Percentiles rank a stretch among this genome's conserved stretches.
These are phyloP conservation scores for Chorisops tibialis DNA, from an alignment of 2,888 invertebrate genomes.

Conservation along the genomic window DNA sequence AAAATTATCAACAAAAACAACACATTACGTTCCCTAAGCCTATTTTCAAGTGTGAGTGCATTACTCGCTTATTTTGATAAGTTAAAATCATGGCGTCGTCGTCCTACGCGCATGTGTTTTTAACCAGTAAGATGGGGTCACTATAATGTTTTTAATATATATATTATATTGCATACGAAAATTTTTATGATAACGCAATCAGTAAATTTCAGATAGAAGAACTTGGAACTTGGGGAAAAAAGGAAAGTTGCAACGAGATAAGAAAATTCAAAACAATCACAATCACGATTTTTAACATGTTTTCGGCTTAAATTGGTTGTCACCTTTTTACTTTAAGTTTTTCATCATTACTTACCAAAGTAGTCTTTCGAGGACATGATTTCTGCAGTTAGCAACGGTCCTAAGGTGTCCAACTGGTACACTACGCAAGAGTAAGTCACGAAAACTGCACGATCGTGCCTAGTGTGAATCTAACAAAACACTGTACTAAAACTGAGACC, in stretches of 20 bases:
- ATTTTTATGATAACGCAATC: slow-evolving; percentile 31
- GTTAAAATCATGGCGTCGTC: neutral
- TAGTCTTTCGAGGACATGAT: slow-evolving; percentile 28
- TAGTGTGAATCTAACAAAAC: slow-evolving; percentile 24
- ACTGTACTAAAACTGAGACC: slow-evolving; percentile 6
- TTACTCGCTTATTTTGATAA: no score
- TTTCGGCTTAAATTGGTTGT: no score
- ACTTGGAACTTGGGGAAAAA: neutral
- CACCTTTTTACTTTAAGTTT: no score
- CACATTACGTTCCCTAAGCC: no score
- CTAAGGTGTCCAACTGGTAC: no score
- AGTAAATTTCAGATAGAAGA: slow-evolving; percentile 1
- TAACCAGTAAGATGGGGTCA: neutral
- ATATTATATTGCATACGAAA: neutral
- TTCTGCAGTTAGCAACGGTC: neutral
- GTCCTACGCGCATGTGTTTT: slow-evolving; percentile 6
- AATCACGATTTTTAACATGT: neutral
- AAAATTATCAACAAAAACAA: neutral
- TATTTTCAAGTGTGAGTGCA: no score
- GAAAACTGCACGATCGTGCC: slow-evolving; percentile 10
- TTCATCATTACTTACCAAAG: slow-evolving; percentile 21
- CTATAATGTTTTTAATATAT: neutral
- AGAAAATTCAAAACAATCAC: neutral
- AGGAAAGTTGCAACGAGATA: neutral
- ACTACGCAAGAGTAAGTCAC: neutral